A percentile compares a stretch with the other conserved stretches of the same genome.
phyloP scores from a whole-genome alignment of 1,140 invertebrate genomes.

The Pachypsylla venusta region DNA sequence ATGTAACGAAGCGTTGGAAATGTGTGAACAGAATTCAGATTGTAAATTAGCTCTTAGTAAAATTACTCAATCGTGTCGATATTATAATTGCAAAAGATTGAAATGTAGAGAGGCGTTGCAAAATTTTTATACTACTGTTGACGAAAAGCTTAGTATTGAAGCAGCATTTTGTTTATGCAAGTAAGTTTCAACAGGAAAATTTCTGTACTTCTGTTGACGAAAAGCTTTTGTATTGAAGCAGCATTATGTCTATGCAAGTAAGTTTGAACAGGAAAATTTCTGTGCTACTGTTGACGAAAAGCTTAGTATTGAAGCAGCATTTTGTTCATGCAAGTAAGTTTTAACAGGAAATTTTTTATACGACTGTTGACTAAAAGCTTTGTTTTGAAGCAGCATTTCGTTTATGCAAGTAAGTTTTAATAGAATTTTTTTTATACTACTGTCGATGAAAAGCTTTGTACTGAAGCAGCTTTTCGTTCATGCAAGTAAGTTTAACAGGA shows the following conservation, averaged over 20 bases:
- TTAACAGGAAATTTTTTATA: too few species aligned
- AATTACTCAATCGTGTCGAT: background rate
- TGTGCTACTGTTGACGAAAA: slow-evolving; percentile 59
- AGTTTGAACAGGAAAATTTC: slow-evolving; percentile 63
- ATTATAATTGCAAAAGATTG: background rate
- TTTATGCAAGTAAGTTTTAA: too few species aligned
- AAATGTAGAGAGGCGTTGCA: slow-evolving; percentile 76
- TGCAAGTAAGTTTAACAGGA: slow-evolving; percentile 92
- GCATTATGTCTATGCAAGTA: too few species aligned
- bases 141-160: slow-evolving; percentile 63
- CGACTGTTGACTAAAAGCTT: too few species aligned
- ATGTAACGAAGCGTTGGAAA: slow-evolving; percentile 55
- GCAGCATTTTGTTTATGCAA: slow-evolving; percentile 85
- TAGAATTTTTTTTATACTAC: slow-evolving; percentile 67
- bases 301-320: slow-evolving; percentile 73
- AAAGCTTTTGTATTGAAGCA: too few species aligned
- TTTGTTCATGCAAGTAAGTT: slow-evolving; percentile 85
- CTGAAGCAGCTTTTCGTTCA: slow-evolving; percentile 78
- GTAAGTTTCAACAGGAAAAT: too few species aligned
- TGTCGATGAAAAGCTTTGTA: slow-evolving; percentile 56
- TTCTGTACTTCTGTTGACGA: too few species aligned
- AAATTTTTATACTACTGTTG: slow-evolving; percentile 62
- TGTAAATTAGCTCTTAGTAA: slow-evolving; percentile 57
- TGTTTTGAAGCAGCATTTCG: too few species aligned
- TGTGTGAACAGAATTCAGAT: slow-evolving; percentile 56